Percentiles rank a stretch among this genome's conserved stretches.
phyloP scores from a whole-genome alignment of 2,888 invertebrate genomes.

The Patella caerulea region DNA sequence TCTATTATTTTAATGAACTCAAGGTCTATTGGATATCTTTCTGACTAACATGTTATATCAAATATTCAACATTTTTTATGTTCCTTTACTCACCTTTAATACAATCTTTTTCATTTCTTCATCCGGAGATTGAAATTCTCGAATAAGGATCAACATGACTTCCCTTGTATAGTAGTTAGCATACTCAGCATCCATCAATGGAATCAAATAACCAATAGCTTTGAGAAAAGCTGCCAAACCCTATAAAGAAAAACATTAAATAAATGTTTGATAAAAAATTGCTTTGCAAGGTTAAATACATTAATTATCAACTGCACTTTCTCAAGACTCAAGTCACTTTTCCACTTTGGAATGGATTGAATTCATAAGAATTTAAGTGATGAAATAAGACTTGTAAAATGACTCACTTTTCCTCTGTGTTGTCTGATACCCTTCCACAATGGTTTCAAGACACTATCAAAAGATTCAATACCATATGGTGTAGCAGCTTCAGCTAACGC shows the following conservation, averaged over 20 bases:
- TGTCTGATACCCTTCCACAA: slow-evolving; percentile 98
- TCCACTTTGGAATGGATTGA: no score
- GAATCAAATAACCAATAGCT: slow-evolving; percentile 98
- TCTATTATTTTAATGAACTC: no score
- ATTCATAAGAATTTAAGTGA: no score
- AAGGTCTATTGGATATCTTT: no score
- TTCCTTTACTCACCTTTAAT: slow-evolving; percentile 80
- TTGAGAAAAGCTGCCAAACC: slow-evolving; percentile 99
- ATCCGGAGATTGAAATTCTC: slow-evolving; percentile 99
- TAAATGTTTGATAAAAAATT: not conserved
- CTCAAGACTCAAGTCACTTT: no score
- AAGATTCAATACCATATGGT: slow-evolving; percentile 99
- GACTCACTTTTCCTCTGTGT: slow-evolving; percentile 77
- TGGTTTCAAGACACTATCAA: slow-evolving; percentile 98
- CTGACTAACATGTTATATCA: no score
- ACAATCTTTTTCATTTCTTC: slow-evolving; percentile 99
- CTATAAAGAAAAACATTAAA: slow-evolving; percentile 71
- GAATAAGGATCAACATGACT: slow-evolving; percentile 98
- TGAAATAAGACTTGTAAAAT: not conserved
- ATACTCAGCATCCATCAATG: slow-evolving; percentile 99
- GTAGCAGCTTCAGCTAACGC: slow-evolving; percentile 99
- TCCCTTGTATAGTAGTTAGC: slow-evolving; percentile 99
- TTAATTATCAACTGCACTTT: no score
- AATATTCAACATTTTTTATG: not conserved
- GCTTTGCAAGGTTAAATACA: no score